phyloP scores from a whole-genome alignment of 2,888 invertebrate species.

The Crematogaster levior region DNA sequence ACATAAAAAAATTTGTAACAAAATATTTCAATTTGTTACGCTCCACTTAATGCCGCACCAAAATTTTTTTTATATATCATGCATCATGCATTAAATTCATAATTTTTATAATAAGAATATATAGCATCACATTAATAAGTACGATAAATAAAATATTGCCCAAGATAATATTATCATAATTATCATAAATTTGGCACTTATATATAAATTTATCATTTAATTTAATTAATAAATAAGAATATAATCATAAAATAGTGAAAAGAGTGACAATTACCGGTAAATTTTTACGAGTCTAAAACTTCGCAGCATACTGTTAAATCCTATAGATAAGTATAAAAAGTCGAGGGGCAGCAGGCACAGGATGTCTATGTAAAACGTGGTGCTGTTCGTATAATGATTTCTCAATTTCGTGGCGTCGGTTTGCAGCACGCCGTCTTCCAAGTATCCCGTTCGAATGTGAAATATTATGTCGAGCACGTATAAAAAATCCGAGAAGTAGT shows the following conservation, averaged over 20 bases:
- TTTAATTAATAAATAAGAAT: neutral
- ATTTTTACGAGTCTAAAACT: constrained; percentile 98
- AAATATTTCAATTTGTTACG: neutral
- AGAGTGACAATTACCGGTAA: constrained; percentile 88
- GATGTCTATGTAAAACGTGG: constrained; percentile 99
- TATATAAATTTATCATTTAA: neutral
- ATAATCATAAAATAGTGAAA: neutral
- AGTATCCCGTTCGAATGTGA: constrained; percentile 98
- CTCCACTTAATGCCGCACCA: constrained; percentile 18
- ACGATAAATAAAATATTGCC: neutral
- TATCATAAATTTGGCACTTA: neutral
- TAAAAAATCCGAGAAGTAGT: constrained; percentile 98
- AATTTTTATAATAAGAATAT: neutral
- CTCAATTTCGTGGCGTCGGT: constrained; percentile 97
- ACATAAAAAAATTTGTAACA: neutral
- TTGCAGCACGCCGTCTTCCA: constrained; percentile 99
- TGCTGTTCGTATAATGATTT: constrained; percentile 99
- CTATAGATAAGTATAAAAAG: constrained; percentile 99
- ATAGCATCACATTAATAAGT: neutral
- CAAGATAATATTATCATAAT: neutral
- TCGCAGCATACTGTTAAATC: constrained; percentile 97
- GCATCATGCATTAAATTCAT: constrained; percentile 24
- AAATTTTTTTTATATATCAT: constrained; percentile 5
- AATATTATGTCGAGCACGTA: constrained; percentile 98
- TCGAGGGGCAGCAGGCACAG: constrained; percentile 98